phyloP scores from a whole-genome alignment of 2,797 vertebrate genomes.

The Sitta carolinensis region DNA sequence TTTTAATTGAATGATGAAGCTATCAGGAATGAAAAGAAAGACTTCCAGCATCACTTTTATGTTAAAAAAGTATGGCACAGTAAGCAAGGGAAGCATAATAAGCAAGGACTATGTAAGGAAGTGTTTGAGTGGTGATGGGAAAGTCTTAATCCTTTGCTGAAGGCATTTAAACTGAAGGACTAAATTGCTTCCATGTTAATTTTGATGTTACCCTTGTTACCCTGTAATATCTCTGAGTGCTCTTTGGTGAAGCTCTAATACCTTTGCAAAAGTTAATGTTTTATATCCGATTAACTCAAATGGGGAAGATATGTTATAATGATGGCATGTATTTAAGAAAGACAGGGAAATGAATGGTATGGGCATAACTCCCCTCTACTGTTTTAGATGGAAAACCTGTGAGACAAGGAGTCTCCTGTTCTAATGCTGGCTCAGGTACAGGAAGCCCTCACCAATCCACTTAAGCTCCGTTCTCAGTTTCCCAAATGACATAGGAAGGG shows the following conservation, averaged over 20 bases:
- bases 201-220: conserved; percentile 32
- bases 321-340: conserved; percentile 33
- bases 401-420: neutral
- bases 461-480: neutral
- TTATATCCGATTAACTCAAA: conserved; percentile 53
- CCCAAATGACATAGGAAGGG: neutral
- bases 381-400: neutral
- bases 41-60: neutral
- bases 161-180: conserved; percentile 4
- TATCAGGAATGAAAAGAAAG: neutral
- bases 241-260: conserved; percentile 32
- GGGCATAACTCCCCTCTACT: neutral
- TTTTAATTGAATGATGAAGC: neutral
- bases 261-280: conserved; percentile 43
- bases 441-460: neutral
- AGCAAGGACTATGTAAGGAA: neutral
- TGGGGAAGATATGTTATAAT: conserved; percentile 32
- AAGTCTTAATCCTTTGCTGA: conserved; percentile 35
- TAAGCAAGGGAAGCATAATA: neutral
- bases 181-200: conserved; percentile 43
- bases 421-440: neutral
- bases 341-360: conserved; percentile 11
- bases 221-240: conserved; percentile 24
- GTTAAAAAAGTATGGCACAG: neutral
- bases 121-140: neutral